Evolutionary conservation across 1,140 invertebrate species (phyloP), one percentile per base, ranked within the genome.

Genomic region (Choristoneura fumiferana): DNA sequence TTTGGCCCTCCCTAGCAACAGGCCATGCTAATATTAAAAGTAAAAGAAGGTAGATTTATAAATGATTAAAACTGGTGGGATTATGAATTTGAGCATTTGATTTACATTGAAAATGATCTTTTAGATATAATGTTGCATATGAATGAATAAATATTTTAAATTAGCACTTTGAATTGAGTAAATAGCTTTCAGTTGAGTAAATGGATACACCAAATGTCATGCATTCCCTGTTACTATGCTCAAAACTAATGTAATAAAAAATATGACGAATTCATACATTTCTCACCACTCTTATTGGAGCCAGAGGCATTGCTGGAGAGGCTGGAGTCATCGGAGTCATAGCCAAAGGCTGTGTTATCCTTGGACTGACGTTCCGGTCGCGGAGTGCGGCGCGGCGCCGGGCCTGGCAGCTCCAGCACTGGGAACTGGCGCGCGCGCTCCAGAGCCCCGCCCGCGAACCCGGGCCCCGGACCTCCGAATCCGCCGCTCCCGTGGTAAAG

Each of bases 281-380:
- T 89, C 33, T 89, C 83, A 67, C 73, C 79, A 3, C 78, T 86
- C 62, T 87, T 87, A 40, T 82, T 83, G 17, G 85, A 87, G 18
- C 84, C 81, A 36, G 87, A 89, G 6, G 84, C 85, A 71, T 82
- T 87, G 58, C 85, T 90, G 2, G 87, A 89, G n/a, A 87, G 58
- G 57, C 87, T 85, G 57, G 89, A 90, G 56, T 90, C 89, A 71
- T 90, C 89, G 13, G 89, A 90, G 36, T 90, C 89, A 65, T 87
- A 89, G 18, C 86, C 79, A 54, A 88, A 87, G 36, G 82, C 80
- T 35, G 70, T 78, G 65, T 71, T 80, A 10, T 84, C 81, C 10
- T 57, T 62, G 22, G 53, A 62, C 22, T 73, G 73, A 2, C 74
- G 71, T 9, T 81, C 78, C 18, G 70, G 71, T 33, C 77, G 76